phyloP scores from a whole-genome alignment of 1,140 invertebrate species.

The Diabrotica undecimpunctata region DNA sequence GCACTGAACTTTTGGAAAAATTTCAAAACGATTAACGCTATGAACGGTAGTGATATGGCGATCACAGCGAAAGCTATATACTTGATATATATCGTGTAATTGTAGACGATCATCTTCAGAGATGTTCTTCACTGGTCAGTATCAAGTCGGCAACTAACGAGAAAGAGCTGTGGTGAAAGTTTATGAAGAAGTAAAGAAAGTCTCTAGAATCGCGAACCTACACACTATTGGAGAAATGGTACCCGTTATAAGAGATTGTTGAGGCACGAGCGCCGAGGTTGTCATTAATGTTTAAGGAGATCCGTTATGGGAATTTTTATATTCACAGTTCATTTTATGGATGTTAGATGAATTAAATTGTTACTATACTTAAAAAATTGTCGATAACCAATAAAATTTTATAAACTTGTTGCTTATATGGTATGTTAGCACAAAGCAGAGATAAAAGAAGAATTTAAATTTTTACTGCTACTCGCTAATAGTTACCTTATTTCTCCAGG shows the following conservation, averaged over 20 bases:
- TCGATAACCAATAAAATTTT: too few relatives aligned
- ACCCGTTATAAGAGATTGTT: conserved; percentile 23
- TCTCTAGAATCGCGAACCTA: conserved; percentile 9
- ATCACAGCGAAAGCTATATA: conserved; percentile 31
- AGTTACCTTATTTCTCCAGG: too few relatives aligned
- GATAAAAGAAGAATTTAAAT: too few relatives aligned
- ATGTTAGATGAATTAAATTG: too few relatives aligned
- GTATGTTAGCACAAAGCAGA: too few relatives aligned
- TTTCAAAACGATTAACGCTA: conserved; percentile 33
- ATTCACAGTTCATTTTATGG: too few relatives aligned
- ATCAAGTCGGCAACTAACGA: conserved; percentile 3
- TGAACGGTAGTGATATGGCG: conserved; percentile 26
- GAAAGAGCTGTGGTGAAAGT: not conserved
- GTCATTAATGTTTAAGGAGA: too few relatives aligned
- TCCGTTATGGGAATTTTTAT: too few relatives aligned
- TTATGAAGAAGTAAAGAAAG: conserved; percentile 26
- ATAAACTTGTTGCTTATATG: too few relatives aligned
- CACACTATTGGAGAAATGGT: conserved; percentile 29
- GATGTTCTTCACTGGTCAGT: not conserved
- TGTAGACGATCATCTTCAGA: conserved; percentile 25
- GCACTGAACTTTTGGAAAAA: conserved; percentile 34
- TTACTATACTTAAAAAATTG: too few relatives aligned
- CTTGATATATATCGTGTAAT: conserved; percentile 32
- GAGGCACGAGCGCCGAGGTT: not conserved
- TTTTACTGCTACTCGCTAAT: too few relatives aligned